These are phyloP conservation scores for pig (Sus scrofa) DNA, from an alignment of 2,113 vertebrate genomes.

Conservation along the genomic window T2T-Sscrofa CM000822.6:76749501-76750000, in stretches of 20 bases:
- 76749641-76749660: neutral
- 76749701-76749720: neutral
- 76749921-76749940: slow-evolving; percentile 48
- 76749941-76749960: neutral
- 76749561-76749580: neutral
- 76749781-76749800: neutral
- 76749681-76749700: neutral
- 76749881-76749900: neutral
- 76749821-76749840: neutral
- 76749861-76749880: slow-evolving; percentile 21
- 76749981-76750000: slow-evolving; percentile 21
- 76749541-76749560: neutral
- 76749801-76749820: neutral
- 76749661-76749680: neutral
- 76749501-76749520: rapidly evolving
- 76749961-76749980: slow-evolving; percentile 44
- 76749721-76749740: neutral
- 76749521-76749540: neutral
- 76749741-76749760: neutral
- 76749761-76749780: neutral
- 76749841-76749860: neutral
- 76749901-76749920: neutral
- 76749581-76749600: neutral
- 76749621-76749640: neutral
- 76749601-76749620: neutral